Percentiles rank a stretch among this genome's conserved stretches.
These are phyloP conservation scores for Drosophila lutescens DNA, from an alignment of 2,888 invertebrate species.

Conservation along the genomic window DNA sequence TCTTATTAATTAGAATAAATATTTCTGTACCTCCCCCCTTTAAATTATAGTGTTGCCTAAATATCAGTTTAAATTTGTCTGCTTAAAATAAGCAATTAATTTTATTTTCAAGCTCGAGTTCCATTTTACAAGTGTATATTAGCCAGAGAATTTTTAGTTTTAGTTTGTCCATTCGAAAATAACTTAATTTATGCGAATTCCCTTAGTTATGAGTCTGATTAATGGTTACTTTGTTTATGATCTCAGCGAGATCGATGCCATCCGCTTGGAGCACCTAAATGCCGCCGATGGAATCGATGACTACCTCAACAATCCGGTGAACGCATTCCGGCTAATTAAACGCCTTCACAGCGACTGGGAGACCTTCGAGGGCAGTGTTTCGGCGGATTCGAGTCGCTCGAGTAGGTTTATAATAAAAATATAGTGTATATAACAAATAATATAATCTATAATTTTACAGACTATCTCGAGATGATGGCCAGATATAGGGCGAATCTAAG, in stretches of 20 bases:
- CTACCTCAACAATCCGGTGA: slow-evolving; percentile 96
- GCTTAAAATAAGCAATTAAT: slow-evolving; percentile 5
- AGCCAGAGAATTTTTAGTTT: not conserved
- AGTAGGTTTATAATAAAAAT: slow-evolving; percentile 41
- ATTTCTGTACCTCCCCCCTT: slow-evolving; percentile 3
- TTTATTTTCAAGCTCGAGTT: not conserved
- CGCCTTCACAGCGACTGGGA: slow-evolving; percentile 96
- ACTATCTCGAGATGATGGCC: slow-evolving; percentile 90
- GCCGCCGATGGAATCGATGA: slow-evolving; percentile 89
- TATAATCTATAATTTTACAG: slow-evolving; percentile 82
- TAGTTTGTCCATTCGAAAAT: slow-evolving; percentile 22
- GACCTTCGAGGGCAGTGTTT: slow-evolving; percentile 90
- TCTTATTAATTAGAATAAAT: slow-evolving; percentile 3
- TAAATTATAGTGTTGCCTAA: slow-evolving; percentile 2
- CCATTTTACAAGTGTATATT: slow-evolving; percentile 9
- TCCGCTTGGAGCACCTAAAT: slow-evolving; percentile 90
- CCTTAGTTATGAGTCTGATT: slow-evolving; percentile 32
- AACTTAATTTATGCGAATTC: slow-evolving; percentile 39
- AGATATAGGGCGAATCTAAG: slow-evolving; percentile 89
- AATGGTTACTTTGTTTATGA: slow-evolving; percentile 20
- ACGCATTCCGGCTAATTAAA: slow-evolving; percentile 97
- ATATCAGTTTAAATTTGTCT: slow-evolving; percentile 1
- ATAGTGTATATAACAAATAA: not conserved
- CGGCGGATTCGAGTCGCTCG: slow-evolving; percentile 87
- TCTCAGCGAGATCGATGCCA: slow-evolving; percentile 86